Base-by-base conservation (phyloP, 2,113 vertebrate genomes). In the Gnathonemus echidnorhynchus region DNA sequence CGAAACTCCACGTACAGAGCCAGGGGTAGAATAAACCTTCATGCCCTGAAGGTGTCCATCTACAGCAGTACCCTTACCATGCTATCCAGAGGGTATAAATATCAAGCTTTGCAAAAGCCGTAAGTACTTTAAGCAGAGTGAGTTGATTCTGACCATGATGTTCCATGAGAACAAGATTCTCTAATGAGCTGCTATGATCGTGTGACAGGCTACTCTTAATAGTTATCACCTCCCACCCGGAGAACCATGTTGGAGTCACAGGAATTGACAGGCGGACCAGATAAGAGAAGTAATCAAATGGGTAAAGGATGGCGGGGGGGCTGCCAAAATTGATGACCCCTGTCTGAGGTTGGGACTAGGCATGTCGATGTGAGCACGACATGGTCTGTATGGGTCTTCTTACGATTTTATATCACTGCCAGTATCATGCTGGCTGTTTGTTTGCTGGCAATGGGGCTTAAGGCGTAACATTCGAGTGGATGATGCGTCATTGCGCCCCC, bases 201-300 rank as follows among this genome's bases (percentile, higher is more conserved):
- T 42, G 74, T 42, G 35, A 80, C 15, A 7, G 74, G 15, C 74
- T 17, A 13, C 42, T 48, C 83, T n/a, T 24, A 85, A 46, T 85
- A 45, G 45, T 48, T n/a, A 45, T 11, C 39, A 24, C n/a, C 39
- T 21, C 45, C 42, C 21, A 46, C 45, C 46, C 45, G 2, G 83
- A 85, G 83, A 85, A 10, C 83, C 21, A 24, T 85, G 83, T 85
- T 85, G 83, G 77, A 85, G 83, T n/a, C 39, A 85, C 83, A 85
- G 39, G 39, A 85, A 45, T 46, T 45, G 83, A 85, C 83, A 48
- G 83, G 45, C 42, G 3, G 83, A 39, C 35, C 15, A 80, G 74
- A 80, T 80, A 80, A 80, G 74, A 42, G 35, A 42, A 80, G 74
- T 19, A 80, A 80, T 80, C 74, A 42, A 80, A 80, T 80, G 74